Conservation (phyloP, 2,888 invertebrate genomes). For the Polia nebulosa region DNA sequence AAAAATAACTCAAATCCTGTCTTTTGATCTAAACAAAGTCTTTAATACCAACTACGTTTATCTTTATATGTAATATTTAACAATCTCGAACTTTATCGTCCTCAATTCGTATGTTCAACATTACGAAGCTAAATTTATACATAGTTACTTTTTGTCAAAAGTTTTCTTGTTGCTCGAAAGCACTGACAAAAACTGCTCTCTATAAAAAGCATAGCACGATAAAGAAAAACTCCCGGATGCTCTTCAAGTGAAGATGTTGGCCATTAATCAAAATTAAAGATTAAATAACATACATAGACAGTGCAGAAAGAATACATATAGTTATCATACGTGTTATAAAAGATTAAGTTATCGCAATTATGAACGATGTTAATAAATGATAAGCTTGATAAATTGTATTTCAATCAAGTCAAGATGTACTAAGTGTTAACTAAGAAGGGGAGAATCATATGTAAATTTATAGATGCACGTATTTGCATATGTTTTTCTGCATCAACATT, state of each 20-base stretch:
- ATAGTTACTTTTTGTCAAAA: constrained; percentile 5
- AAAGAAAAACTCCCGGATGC: constrained; percentile 31
- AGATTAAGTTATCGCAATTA: constrained; percentile 46
- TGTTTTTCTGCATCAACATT: constrained; percentile 26
- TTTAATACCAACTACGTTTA: background rate
- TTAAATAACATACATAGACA: constrained; percentile 35
- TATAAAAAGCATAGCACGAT: background rate
- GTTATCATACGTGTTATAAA: constrained; percentile 25
- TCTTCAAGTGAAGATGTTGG: constrained; percentile 30
- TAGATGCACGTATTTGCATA: constrained; percentile 22
- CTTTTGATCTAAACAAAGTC: background rate
- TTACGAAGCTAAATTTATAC: constrained; percentile 1
- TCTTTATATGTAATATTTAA: background rate
- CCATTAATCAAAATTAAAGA: constrained; percentile 52
- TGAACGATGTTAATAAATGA: constrained; percentile 22
- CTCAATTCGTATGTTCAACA: background rate
- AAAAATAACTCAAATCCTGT: background rate
- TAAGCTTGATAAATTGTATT: constrained; percentile 10
- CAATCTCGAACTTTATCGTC: background rate
- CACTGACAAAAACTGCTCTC: constrained; percentile 19
- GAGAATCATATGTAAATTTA: constrained; percentile 14
- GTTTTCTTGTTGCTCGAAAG: constrained; percentile 27
- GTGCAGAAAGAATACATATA: constrained; percentile 37
- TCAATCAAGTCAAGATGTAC: constrained; percentile 29
- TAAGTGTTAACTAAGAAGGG: background rate